Evolutionary conservation across 2,888 invertebrate species (phyloP).

Genomic region (Drosophila seclusa): DNA sequence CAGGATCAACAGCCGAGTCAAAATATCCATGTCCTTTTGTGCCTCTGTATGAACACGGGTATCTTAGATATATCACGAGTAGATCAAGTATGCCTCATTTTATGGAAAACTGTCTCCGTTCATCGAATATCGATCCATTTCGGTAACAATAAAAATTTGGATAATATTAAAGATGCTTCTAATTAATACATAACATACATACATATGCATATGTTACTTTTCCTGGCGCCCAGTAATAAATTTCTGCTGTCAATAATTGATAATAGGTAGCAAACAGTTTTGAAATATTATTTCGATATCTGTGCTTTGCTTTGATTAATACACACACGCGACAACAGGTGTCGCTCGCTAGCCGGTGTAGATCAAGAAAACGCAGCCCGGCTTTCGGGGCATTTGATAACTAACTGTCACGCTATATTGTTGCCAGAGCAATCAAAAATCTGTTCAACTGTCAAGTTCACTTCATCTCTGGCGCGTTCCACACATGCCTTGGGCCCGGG

Average conservation of each 20-base stretch:
- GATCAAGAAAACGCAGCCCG: conserved; percentile 2
- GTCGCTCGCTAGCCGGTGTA: conserved; percentile 6
- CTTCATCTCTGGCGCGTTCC: conserved; percentile 30
- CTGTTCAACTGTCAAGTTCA: conserved; percentile 45
- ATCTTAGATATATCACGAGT: background rate
- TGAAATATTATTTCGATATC: background rate
- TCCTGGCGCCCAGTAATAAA: background rate
- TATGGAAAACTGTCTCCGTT: background rate
- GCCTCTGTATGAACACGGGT: background rate
- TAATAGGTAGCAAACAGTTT: background rate
- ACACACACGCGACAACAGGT: conserved; percentile 29
- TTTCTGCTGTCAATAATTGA: background rate
- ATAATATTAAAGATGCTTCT: background rate
- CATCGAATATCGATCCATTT: background rate
- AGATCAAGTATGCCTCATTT: background rate
- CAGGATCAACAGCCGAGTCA: background rate
- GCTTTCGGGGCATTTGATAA: background rate
- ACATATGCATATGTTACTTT: background rate
- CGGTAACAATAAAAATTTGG: background rate
- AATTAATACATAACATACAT: background rate
- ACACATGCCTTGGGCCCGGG: conserved; percentile 10
- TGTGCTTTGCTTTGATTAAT: background rate
- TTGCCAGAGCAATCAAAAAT: conserved; percentile 43
- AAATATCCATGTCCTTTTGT: background rate
- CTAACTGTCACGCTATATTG: conserved; percentile 48